Evolutionary conservation across 1,140 invertebrate genomes (phyloP), one percentile per base, ranked within the genome.

Genomic region (Megathymus violae): DNA sequence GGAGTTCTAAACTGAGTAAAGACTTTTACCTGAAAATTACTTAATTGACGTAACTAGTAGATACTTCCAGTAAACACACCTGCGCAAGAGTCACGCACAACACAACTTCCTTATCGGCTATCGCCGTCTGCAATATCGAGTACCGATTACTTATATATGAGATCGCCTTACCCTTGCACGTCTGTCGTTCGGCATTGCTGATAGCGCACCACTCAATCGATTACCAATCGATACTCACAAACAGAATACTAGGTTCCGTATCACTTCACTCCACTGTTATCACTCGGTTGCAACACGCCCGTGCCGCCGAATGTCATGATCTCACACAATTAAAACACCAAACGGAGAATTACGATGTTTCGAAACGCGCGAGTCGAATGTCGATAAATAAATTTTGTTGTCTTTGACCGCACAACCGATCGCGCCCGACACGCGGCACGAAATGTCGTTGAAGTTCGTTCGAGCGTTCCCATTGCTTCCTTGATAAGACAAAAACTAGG

Each of bases 401-500:
- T 14, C 1, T 31, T 47, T 14, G 11, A 13, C 17, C 46, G 64
- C 60, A 51, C 67, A 56, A 62, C 62, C 64, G 50, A 22, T 34
- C 64, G 50, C 60, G n/a, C 15, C 64, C 56, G 40, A 38, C 41
- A 62, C 56, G 54, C 67, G 41, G 14, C 69, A 46, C 50, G 10
- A 51, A 67, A 62, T 77, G 64, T 58, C 63, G 41, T 40, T n/a
- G n/a, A n/a, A n/a, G n/a, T 47, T 36, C 7, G 34, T 11, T 16
- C 34, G 22, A 25, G 10, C 31, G 48, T 60, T 47, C 63, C 67
- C 15, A 38, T 40, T 27, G 36, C 36, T 74, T 68, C 69, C 64
- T 63, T 40, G 68, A 64, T 65, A 65, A 67, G 36, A 58, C 65
- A 65, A 68, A 72, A 72, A 72, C 60, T 60, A 54, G 54, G 62